phyloP scores from a whole-genome alignment of 1,140 invertebrate species.

The Lasioglossum baleicum region DNA sequence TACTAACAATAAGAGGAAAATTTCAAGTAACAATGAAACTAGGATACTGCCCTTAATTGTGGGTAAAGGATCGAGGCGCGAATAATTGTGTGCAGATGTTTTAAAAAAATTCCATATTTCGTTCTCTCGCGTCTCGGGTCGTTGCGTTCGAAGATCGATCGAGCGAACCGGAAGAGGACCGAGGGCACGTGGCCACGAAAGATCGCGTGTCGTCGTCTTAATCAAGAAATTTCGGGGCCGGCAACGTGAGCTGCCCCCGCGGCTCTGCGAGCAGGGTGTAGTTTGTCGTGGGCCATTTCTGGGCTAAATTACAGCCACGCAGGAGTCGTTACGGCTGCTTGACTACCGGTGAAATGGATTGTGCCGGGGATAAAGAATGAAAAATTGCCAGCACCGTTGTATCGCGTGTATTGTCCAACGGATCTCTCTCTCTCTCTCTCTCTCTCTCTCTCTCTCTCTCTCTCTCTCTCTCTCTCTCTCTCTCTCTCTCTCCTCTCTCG shows the following conservation, averaged over 20 bases:
- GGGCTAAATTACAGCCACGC: constrained; percentile 68
- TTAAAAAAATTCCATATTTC: neutral
- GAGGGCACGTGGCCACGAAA: constrained; percentile 35
- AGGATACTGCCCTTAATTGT: too few relatives aligned
- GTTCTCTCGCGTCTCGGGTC: neutral
- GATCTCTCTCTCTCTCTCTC: constrained; percentile 3
- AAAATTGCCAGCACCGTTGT: constrained; percentile 36
- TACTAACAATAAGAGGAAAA: too few relatives aligned
- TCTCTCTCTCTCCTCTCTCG: too few relatives aligned
- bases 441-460: neutral
- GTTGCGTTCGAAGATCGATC: constrained; percentile 31
- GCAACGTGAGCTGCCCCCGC: constrained; percentile 65
- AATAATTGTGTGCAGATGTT: too few relatives aligned
- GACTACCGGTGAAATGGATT: constrained; percentile 53
- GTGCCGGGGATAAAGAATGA: constrained; percentile 51
- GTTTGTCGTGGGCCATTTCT: constrained; percentile 65
- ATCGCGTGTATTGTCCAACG: constrained; percentile 44
- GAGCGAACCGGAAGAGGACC: constrained; percentile 18
- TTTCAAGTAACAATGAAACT: too few relatives aligned
- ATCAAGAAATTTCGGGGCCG: constrained; percentile 73
- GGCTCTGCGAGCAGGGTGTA: constrained; percentile 27
- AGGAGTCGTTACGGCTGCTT: constrained; percentile 61
- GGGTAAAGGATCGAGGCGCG: too few relatives aligned
- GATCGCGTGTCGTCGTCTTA: constrained; percentile 71
- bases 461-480: too few relatives aligned